phyloP scores from a whole-genome alignment of 2,113 vertebrate species.

The Fulmarus glacialis region DNA sequence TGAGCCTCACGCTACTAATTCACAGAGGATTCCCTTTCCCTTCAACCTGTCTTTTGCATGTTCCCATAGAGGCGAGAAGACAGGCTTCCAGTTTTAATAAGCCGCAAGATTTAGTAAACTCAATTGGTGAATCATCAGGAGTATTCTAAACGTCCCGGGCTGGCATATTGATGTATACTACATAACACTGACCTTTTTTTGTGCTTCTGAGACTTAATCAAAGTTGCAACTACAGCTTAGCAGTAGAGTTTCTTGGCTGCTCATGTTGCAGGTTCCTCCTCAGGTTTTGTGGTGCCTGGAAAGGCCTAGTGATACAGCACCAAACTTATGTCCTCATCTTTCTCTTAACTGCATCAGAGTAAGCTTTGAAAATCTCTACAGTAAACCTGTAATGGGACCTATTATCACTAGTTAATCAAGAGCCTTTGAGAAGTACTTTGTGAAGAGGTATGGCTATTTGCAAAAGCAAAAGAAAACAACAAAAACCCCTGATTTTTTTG shows the following conservation, averaged over 20 bases:
- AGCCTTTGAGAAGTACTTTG: background rate
- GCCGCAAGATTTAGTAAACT: background rate
- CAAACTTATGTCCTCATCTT: background rate
- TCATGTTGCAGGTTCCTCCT: background rate
- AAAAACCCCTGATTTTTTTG: background rate
- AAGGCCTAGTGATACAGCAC: background rate
- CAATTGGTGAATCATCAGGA: background rate
- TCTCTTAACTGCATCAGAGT: background rate
- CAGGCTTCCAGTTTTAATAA: background rate
- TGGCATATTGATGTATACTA: background rate
- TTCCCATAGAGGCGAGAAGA: background rate
- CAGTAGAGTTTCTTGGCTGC: background rate
- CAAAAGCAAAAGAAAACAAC: background rate
- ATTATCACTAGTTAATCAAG: background rate
- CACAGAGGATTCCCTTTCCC: background rate
- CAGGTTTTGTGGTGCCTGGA: background rate
- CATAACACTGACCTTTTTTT: background rate
- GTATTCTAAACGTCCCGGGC: background rate
- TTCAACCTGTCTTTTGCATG: background rate
- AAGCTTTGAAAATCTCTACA: background rate
- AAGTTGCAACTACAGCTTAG: background rate
- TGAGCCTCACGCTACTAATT: slow-evolving; percentile 7
- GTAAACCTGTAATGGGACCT: background rate
- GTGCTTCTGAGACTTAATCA: background rate
- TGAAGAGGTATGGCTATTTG: background rate